These are phyloP conservation scores for Lytechinus pictus DNA, from an alignment of 35 echinoderm and acorn worm species.

Conservation along the genomic window DNA sequence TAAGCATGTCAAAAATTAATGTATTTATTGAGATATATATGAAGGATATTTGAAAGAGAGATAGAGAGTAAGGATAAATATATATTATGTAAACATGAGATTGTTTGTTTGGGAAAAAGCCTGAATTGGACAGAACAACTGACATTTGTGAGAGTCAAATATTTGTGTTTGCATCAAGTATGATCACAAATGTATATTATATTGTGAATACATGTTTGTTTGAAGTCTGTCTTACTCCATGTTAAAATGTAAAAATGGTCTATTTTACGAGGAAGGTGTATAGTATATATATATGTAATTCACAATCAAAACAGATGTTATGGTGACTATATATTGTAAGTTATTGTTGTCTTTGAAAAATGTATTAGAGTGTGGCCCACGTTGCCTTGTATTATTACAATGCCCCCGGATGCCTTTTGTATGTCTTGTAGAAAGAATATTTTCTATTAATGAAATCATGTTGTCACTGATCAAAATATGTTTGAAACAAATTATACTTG, in stretches of 20 bases:
- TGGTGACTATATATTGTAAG: background rate
- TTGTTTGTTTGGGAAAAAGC: background rate
- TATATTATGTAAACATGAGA: background rate
- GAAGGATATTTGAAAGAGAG: background rate
- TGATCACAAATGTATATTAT: background rate
- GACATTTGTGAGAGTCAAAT: background rate
- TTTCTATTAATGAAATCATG: background rate
- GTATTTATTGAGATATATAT: background rate
- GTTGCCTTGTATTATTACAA: background rate
- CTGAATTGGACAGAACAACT: background rate
- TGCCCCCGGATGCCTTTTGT: background rate
- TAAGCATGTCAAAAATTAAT: background rate
- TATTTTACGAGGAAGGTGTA: background rate
- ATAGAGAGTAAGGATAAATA: background rate
- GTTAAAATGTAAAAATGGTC: background rate
- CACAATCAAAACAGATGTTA: background rate
- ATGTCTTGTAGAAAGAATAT: background rate
- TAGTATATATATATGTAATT: background rate
- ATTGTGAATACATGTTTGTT: background rate
- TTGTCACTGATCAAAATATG: constrained; percentile 15
- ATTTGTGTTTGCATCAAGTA: background rate
- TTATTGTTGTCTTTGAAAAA: background rate
- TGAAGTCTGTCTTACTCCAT: background rate
- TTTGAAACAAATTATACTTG: constrained; percentile 10
- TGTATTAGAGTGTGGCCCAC: background rate